Evolutionary conservation across 1,140 invertebrate genomes (phyloP).

Genomic region (Ceratosolen fusciceps): DNA sequence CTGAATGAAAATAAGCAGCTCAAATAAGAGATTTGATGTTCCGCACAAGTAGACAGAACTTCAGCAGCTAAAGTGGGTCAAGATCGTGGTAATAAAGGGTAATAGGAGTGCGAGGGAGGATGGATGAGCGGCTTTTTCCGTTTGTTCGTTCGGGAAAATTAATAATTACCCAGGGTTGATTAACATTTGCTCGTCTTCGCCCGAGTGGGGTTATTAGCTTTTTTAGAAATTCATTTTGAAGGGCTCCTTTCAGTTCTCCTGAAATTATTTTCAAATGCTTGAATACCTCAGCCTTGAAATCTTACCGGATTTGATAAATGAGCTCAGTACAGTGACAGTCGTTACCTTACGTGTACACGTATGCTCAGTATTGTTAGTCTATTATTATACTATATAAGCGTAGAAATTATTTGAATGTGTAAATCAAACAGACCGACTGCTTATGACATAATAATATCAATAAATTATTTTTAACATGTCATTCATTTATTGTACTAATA

Average conservation of each 20-base stretch:
- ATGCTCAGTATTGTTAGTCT: no score
- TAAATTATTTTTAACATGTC: no score
- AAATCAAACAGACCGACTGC: no score
- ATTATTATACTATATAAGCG: no score
- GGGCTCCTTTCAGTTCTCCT: not conserved
- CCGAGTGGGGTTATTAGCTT: not conserved
- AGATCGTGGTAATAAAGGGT: not conserved
- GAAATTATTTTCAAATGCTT: not conserved
- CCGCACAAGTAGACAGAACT: not conserved
- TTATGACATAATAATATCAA: no score
- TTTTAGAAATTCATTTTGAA: not conserved
- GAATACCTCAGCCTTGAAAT: not conserved
- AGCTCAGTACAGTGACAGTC: no score
- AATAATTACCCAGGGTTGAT: not conserved
- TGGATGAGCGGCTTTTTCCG: not conserved
- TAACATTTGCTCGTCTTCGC: not conserved
- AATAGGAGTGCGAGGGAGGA: no score
- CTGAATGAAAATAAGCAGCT: constrained; percentile 26
- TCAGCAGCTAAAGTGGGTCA: not conserved
- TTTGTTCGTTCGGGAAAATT: not conserved
- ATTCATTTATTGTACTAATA: no score
- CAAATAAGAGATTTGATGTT: not conserved
- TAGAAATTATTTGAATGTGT: no score
- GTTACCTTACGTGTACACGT: no score
- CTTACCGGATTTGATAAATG: not conserved